These are phyloP conservation scores for Amazona finschi DNA, from an alignment of 2,797 vertebrate genomes.

Conservation along the genomic window DNA sequence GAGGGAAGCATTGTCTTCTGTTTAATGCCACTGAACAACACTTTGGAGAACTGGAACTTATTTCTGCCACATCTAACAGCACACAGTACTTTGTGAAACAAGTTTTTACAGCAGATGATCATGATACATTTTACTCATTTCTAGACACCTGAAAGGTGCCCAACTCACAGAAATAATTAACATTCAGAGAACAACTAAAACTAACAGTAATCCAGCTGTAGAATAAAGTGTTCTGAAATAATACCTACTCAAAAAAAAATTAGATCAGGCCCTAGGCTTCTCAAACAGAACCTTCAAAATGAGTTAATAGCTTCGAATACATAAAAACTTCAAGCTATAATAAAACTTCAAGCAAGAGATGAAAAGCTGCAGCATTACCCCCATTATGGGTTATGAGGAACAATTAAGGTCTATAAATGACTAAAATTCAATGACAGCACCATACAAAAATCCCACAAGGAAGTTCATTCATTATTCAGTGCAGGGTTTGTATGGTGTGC, in stretches of 20 bases:
- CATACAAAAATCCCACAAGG: constrained; percentile 57
- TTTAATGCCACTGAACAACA: neutral
- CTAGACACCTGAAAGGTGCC: neutral
- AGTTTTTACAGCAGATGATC: neutral
- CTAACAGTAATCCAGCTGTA: neutral
- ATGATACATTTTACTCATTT: neutral
- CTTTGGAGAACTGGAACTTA: neutral
- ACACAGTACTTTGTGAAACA: constrained; percentile 12
- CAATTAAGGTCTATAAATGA: constrained; percentile 24
- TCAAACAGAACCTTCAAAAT: neutral
- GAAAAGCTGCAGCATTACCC: neutral
- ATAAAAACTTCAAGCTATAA: neutral
- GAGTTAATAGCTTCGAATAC: neutral
- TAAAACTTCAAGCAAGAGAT: neutral
- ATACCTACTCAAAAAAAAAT: neutral
- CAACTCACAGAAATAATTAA: constrained; percentile 6
- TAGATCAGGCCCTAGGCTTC: neutral
- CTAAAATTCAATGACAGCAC: constrained; percentile 49
- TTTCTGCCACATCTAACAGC: neutral
- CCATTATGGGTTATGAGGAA: constrained; percentile 28
- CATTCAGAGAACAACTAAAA: constrained; percentile 15
- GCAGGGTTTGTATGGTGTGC: constrained; percentile 63
- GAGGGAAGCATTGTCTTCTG: neutral
- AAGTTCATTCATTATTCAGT: constrained; percentile 51
- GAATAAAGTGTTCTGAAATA: neutral